Percentiles rank a stretch among this genome's conserved stretches.
Conservation (phyloP, 1,140 invertebrate species). For the Teleogryllus occipitalis region DNA sequence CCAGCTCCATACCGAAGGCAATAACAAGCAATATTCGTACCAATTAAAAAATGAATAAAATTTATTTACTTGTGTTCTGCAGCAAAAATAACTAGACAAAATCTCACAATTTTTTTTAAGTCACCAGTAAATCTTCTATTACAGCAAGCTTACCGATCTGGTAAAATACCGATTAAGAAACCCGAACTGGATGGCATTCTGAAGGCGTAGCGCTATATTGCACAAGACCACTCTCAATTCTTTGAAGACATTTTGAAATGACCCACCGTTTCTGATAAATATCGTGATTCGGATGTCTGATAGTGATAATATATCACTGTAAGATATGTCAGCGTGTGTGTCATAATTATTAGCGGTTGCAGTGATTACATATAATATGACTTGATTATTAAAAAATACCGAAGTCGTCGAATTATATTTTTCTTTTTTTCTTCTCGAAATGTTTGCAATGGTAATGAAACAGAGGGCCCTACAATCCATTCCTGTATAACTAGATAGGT, state of each 20-base stretch:
- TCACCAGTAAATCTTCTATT: not conserved
- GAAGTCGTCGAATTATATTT: not conserved
- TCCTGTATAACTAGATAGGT: not conserved
- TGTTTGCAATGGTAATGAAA: not conserved
- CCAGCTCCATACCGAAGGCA: too few relatives aligned
- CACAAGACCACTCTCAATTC: not conserved
- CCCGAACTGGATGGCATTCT: not conserved
- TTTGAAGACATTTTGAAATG: conserved; percentile 9
- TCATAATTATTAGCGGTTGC: not conserved
- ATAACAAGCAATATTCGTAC: too few relatives aligned
- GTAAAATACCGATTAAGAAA: not conserved
- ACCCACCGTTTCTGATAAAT: not conserved
- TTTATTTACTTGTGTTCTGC: not conserved
- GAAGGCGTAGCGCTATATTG: not conserved
- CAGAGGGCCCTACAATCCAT: not conserved
- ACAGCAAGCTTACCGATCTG: not conserved
- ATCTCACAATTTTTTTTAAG: not conserved
- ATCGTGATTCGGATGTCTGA: not conserved
- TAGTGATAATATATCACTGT: not conserved
- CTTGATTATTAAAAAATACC: not conserved
- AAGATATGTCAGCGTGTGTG: not conserved
- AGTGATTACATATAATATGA: not conserved
- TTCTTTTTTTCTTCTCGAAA: not conserved
- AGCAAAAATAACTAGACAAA: not conserved
- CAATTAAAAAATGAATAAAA: too few relatives aligned